Conservation (phyloP, 1,140 invertebrate species). For the Trichomalopsis sarcophagae region DNA sequence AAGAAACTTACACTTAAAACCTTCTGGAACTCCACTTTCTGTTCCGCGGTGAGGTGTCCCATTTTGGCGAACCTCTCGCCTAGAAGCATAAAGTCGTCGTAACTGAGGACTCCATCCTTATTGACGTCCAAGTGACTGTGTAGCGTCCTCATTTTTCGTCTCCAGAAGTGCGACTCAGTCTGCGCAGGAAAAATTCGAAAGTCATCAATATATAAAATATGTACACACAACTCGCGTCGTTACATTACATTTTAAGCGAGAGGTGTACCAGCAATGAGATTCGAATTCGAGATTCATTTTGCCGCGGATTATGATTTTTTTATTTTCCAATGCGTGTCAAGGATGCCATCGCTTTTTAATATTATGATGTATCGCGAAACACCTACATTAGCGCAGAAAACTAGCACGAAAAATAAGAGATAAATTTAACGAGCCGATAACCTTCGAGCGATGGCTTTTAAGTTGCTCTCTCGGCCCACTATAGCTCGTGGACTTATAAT, state of each 20-base stretch:
- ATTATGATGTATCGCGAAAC: no score
- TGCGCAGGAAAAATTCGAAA: slow-evolving; percentile 68
- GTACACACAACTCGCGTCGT: no score
- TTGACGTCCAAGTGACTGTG: slow-evolving; percentile 88
- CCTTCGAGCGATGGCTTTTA: neutral
- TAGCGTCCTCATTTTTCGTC: slow-evolving; percentile 89
- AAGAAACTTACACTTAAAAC: slow-evolving; percentile 78
- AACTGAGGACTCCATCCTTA: slow-evolving; percentile 89
- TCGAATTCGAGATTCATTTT: neutral
- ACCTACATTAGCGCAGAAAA: no score
- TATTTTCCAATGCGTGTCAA: no score
- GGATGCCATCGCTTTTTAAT: no score
- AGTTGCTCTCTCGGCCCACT: no score
- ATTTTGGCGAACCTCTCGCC: slow-evolving; percentile 83
- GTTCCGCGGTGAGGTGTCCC: slow-evolving; percentile 80
- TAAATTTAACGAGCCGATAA: neutral
- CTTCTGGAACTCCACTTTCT: slow-evolving; percentile 80
- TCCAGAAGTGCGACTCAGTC: slow-evolving; percentile 90
- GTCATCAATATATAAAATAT: neutral
- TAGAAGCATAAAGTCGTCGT: slow-evolving; percentile 85
- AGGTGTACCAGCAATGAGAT: no score
- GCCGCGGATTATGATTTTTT: neutral
- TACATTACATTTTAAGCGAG: no score
- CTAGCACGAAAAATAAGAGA: neutral
- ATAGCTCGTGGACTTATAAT: no score